A percentile compares a stretch with the other conserved stretches of the same genome.
Evolutionary conservation across 2,797 vertebrate species (phyloP).

Genomic region (Pseudotriccus pelzelni): DNA sequence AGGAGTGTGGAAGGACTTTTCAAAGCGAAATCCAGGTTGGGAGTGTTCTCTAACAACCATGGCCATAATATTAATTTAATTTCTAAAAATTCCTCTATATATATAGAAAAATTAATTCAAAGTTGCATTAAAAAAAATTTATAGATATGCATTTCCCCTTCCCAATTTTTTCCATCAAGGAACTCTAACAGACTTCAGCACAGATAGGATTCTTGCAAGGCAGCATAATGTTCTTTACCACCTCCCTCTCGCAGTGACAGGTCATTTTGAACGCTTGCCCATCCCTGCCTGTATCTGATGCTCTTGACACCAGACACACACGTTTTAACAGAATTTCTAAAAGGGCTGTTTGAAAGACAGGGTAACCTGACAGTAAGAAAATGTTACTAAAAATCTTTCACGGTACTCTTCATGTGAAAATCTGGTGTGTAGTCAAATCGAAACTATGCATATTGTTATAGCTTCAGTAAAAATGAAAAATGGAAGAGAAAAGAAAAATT

Average conservation of each 20-base stretch:
- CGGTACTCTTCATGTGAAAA: constrained; percentile 9
- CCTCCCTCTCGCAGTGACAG: constrained; percentile 1
- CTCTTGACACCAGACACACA: constrained; percentile 10
- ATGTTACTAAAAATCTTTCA: constrained; percentile 38
- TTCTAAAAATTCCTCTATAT: not conserved
- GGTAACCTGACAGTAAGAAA: constrained; percentile 38
- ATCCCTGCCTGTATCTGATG: constrained; percentile 33
- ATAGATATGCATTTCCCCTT: rapidly evolving
- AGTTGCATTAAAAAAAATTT: not conserved
- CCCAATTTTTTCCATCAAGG: not conserved
- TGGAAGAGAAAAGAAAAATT: not conserved
- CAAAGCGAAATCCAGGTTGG: not conserved
- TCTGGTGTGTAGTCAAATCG: not conserved
- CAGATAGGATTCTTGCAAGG: not conserved
- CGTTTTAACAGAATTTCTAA: constrained; percentile 41
- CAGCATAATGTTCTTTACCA: not conserved
- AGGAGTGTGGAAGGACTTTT: not conserved
- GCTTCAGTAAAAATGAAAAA: constrained; percentile 14
- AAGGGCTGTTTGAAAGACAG: constrained; percentile 9
- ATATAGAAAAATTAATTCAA: not conserved
- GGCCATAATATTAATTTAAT: not conserved
- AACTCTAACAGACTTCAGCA: not conserved
- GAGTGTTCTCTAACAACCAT: not conserved
- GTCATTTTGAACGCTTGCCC: constrained; percentile 21
- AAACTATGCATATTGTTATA: not conserved